Evolutionary conservation across 2,888 invertebrate species (phyloP).

Genomic region (Macropis europaea): DNA sequence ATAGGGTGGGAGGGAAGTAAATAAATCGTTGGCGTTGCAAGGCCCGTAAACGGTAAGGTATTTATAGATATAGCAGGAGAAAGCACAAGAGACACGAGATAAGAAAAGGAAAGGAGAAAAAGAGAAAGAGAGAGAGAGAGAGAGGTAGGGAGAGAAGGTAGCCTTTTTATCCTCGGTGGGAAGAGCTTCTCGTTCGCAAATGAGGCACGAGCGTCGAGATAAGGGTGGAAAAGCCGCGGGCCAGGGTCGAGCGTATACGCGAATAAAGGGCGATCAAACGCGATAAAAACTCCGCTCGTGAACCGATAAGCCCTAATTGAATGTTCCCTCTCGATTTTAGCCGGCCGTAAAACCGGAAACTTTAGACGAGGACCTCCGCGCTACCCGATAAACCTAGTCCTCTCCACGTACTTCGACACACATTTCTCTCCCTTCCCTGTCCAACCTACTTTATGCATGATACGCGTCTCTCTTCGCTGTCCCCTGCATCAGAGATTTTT

Average conservation of each 20-base stretch:
- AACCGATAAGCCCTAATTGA: constrained; percentile 67
- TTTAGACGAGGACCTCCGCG: constrained; percentile 6
- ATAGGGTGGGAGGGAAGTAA: constrained; percentile 4
- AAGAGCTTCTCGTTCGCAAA: constrained; percentile 62
- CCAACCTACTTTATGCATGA: no score
- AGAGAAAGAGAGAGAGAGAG: not conserved
- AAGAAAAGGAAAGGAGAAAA: not conserved
- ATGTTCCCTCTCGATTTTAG: constrained; percentile 56
- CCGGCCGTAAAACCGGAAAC: constrained; percentile 30
- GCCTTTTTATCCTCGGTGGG: constrained; percentile 44
- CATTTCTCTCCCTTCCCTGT: no score
- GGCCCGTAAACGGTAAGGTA: constrained; percentile 9
- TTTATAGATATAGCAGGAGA: constrained; percentile 33
- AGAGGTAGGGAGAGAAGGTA: constrained; percentile 21
- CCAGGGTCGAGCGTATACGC: constrained; percentile 50
- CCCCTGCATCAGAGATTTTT: no score
- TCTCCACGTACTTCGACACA: not conserved
- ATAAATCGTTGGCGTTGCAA: constrained; percentile 17
- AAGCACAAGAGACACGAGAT: no score
- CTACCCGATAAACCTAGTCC: constrained; percentile 2
- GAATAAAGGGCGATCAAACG: constrained; percentile 67
- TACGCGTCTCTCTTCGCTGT: no score
- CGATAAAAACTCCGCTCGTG: constrained; percentile 64
- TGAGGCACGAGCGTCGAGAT: constrained; percentile 67
- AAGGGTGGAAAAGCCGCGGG: constrained; percentile 62